These are phyloP conservation scores for Lasiurus borealis DNA, from an alignment of 2,113 vertebrate species.

Conservation along the genomic window DNA sequence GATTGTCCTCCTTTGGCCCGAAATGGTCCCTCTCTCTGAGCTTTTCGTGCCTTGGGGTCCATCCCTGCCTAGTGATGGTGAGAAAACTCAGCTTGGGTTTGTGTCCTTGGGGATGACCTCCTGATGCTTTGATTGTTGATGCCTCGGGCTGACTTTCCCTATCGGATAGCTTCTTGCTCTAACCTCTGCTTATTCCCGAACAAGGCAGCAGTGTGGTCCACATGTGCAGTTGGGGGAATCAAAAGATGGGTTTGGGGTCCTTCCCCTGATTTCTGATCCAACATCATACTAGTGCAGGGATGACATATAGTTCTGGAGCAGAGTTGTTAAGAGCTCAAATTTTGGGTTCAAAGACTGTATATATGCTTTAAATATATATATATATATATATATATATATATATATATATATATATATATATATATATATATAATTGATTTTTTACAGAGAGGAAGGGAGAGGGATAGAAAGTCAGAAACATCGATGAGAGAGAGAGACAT, in stretches of 20 bases:
- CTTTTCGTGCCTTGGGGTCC: neutral
- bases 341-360: slow-evolving; percentile 27
- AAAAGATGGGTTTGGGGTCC: neutral
- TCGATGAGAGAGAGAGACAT: too few relatives aligned
- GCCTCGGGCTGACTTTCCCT: slow-evolving; percentile 20
- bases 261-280: slow-evolving; percentile 5
- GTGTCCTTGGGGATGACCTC: neutral
- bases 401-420: too few relatives aligned
- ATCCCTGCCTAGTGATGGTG: neutral
- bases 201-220: neutral
- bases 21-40: neutral
- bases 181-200: neutral
- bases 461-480: too few relatives aligned
- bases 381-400: too few relatives aligned
- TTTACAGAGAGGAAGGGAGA: too few relatives aligned
- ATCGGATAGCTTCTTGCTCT: neutral
- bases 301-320: neutral
- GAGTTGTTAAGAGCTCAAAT: neutral
- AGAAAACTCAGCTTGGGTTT: neutral
- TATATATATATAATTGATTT: too few relatives aligned
- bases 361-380: neutral
- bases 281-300: neutral
- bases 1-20: neutral
- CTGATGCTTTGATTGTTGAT: neutral
- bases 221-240: neutral